Conservation (phyloP, 1,140 invertebrate species). For the Ostrea denselamellosa region DNA sequence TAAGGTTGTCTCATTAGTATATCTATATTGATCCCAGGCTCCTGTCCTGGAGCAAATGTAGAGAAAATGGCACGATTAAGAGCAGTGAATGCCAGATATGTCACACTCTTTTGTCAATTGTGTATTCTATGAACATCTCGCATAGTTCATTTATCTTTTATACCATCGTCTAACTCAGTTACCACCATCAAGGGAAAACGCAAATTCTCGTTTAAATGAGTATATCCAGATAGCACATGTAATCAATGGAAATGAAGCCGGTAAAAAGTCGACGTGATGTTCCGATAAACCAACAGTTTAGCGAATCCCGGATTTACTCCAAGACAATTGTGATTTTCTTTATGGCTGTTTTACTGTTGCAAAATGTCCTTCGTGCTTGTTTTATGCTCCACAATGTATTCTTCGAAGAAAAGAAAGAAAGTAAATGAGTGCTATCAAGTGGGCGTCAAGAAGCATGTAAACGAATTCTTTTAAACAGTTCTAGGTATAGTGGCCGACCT, state of each 20-base stretch:
- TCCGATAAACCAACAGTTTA: slow-evolving; percentile 15
- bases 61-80: not conserved
- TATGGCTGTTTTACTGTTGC: not conserved
- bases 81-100: not conserved
- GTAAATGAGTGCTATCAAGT: too few relatives aligned
- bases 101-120: not conserved
- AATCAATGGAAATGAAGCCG: not conserved
- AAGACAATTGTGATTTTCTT: slow-evolving; percentile 23
- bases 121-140: not conserved
- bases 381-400: too few relatives aligned
- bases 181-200: not conserved
- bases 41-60: not conserved
- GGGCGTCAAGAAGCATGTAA: too few relatives aligned
- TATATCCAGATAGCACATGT: not conserved
- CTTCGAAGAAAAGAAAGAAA: too few relatives aligned
- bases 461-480: too few relatives aligned
- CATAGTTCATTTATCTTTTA: not conserved
- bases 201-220: not conserved
- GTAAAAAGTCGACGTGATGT: slow-evolving; percentile 3
- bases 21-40: not conserved
- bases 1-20: not conserved
- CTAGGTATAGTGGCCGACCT: too few relatives aligned
- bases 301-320: slow-evolving; percentile 2
- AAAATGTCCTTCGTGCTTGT: too few relatives aligned
- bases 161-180: not conserved